Base-by-base conservation (phyloP, 2,888 invertebrate genomes). In the Xestia xanthographa region DNA sequence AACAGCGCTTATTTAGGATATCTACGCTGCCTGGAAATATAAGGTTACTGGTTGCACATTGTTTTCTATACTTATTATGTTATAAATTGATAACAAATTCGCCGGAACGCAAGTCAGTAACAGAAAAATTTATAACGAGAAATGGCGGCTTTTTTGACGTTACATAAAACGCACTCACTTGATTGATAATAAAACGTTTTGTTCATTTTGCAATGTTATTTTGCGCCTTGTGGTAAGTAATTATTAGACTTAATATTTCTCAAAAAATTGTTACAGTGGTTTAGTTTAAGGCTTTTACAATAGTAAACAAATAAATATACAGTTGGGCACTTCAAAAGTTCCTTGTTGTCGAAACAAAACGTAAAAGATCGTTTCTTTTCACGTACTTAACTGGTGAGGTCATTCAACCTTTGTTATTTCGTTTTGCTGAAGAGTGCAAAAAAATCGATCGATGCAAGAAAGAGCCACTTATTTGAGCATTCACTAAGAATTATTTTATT, bases 121-220 rank as follows among this genome's bases (percentile, higher is more conserved):
- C 11, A 63, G n/a, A 70, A 60, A 45, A 48, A 48, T 70, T 56
- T 62, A 38, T 69, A 73, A 45, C 68, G 63, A 78, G 65, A 72
- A 82, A 84, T 86, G 86, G 86, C 87, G 87, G 82, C 78, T 69
- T 80, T 86, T 86, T 82, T 85, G 79, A 86, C 86, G 71, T 11
- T n/a, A 1, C 17, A 65, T 41, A 63, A 53, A 29, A 45, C 17
- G 22, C 22, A 53, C 0, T 38, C 20, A 48, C 66, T 66, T 69
- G 41, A 48, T 48, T 67, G 43, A 12, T 50, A 79, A 79, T 71
- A 45, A 79, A 84, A 82, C 84, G 84, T 63, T 63, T 63, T 41
- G 5, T 60, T 34, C 0, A 34, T 34, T 20, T 11, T 5, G 26
- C 6, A 26, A 26, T 26, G 5, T 34, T 20, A 20, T 34, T 20